Evolutionary conservation across 30 jellyfish, hydroid and myxozoan genomes (phyloP), one percentile per base, ranked within the genome.

Genomic region (Pelagia noctiluca): DNA sequence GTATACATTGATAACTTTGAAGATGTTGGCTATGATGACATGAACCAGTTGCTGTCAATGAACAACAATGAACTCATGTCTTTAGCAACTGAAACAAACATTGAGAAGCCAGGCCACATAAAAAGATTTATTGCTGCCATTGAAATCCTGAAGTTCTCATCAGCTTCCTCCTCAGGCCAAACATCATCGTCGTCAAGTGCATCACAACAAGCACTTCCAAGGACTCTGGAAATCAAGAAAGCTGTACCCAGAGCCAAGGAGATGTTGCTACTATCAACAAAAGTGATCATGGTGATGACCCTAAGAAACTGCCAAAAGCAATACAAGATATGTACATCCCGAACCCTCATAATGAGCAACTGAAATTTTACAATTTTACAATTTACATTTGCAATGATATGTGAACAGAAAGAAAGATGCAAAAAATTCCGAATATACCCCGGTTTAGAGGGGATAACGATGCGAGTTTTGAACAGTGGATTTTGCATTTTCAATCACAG

Each of bases 81-180:
- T 69, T 64, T 42, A 2, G 54, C 54, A 23, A 36, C 32, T 2
- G 63, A 69, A 24, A 69, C 54, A 36, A 36, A 42, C 26, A 42
- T 69, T 69, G 54, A 36, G 42, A 69, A 69, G 66, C 67, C 52
- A 32, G 82, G 82, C 63, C 82, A 69, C 65, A 47, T 35, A 66
- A 60, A 60, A 60, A 60, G 73, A 24, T 60, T 60, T 60, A 5
- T 60, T 7, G 73, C 29, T 60, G 73, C 73, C 29, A 60, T 60
- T 5, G 34, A 60, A 60, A 60, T 60, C 37, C 10, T 60, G 36
- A 60, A 60, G 34, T 60, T 37, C 3, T 60, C 73, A 49, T 22
- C 64, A n/a, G n/a, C n/a, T n/a, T n/a, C n/a, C 22, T 0, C 64
- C 64, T 49, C 64, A 2, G 64, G 64, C 22, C 64, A 49, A 60